These are phyloP conservation scores for Heteronetta atricapilla DNA, from an alignment of 2,113 vertebrate species.

Conservation along the genomic window DNA sequence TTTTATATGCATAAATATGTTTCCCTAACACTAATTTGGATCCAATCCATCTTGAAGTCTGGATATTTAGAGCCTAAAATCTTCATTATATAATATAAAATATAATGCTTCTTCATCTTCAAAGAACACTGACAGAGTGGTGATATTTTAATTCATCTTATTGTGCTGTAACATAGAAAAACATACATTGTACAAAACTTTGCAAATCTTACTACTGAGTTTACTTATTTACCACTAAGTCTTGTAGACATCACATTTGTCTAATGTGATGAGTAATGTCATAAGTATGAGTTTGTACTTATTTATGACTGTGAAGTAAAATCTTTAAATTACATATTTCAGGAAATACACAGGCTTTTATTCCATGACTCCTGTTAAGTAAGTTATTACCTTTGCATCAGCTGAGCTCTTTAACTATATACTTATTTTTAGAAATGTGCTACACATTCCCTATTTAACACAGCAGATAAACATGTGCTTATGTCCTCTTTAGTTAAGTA, in stretches of 20 bases:
- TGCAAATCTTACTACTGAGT: neutral
- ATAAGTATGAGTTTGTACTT: conserved; percentile 44
- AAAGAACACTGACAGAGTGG: neutral
- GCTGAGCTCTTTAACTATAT: conserved; percentile 26
- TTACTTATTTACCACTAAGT: neutral
- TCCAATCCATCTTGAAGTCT: neutral
- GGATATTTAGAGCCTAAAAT: neutral
- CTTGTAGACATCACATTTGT: neutral
- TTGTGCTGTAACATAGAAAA: neutral
- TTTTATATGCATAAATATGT: neutral
- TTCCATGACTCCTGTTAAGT: neutral
- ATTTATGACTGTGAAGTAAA: neutral
- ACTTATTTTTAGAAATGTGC: conserved; percentile 31
- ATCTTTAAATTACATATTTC: conserved; percentile 19
- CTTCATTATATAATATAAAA: neutral
- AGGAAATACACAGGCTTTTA: conserved; percentile 29
- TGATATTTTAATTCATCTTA: neutral
- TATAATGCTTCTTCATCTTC: neutral
- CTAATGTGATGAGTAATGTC: too few species aligned
- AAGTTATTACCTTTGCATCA: neutral
- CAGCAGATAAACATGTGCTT: conserved; percentile 31
- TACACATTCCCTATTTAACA: conserved; percentile 22
- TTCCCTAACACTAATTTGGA: neutral
- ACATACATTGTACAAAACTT: neutral
- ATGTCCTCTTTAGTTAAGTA: conserved; percentile 30